phyloP scores from a whole-genome alignment of 2,888 invertebrate genomes.

The Aspidiotus destructor region DNA sequence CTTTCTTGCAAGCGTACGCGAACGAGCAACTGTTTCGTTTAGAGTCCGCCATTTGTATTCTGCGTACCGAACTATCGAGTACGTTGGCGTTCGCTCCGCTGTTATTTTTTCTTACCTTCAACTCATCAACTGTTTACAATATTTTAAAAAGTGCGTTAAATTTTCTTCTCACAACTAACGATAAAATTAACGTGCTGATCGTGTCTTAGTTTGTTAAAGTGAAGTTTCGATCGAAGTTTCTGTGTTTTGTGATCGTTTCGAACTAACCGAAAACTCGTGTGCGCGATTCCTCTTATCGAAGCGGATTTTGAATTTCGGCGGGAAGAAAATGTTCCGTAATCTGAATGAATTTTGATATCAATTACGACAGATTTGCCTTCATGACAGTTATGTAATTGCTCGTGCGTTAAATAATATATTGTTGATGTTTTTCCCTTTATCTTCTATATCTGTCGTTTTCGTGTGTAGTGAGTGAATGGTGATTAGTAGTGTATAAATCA shows the following conservation, averaged over 20 bases:
- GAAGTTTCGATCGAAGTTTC: not conserved
- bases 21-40: not conserved
- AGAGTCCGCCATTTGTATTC: constrained; percentile 28
- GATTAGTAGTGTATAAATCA: not conserved
- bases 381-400: too few species aligned
- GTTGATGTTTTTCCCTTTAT: too few species aligned
- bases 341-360: not conserved
- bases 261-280: not conserved
- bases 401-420: too few species aligned
- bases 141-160: not conserved
- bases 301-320: constrained; percentile 15
- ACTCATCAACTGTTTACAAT: not conserved
- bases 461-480: not conserved
- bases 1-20: constrained; percentile 37
- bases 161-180: not conserved
- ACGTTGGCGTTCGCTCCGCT: constrained; percentile 11
- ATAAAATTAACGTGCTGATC: too few species aligned
- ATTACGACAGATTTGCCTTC: not conserved
- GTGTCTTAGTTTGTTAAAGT: too few species aligned
- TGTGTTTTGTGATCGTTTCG: not conserved
- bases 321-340: constrained; percentile 10
- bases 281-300: not conserved
- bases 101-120: constrained; percentile 1
- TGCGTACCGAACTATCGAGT: constrained; percentile 5
- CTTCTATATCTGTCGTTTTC: too few species aligned